These are phyloP conservation scores for Atethmia centrago DNA, from an alignment of 2,888 invertebrate species.

Conservation along the genomic window DNA sequence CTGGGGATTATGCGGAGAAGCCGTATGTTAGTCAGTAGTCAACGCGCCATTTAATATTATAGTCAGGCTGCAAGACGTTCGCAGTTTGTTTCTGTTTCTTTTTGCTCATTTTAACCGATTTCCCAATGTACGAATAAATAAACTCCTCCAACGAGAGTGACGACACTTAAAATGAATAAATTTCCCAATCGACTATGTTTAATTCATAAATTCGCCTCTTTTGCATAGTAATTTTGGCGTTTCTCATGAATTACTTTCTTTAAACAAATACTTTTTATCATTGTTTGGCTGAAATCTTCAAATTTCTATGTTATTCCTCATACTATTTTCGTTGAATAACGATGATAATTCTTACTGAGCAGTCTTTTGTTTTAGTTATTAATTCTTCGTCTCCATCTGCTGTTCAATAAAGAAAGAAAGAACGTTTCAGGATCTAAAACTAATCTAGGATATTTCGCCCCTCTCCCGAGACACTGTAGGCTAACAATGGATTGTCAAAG, in stretches of 20 bases:
- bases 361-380: background rate
- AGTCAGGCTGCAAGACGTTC: conserved; percentile 23
- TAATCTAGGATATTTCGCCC: too few species aligned
- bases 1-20: conserved; percentile 16
- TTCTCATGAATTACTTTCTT: conserved; percentile 42
- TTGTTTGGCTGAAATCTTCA: conserved; percentile 5
- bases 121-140: conserved; percentile 72
- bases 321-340: conserved; percentile 13
- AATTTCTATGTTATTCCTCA: background rate
- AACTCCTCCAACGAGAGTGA: conserved; percentile 61
- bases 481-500: too few species aligned
- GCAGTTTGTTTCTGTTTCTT: conserved; percentile 25
- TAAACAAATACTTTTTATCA: conserved; percentile 27
- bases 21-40: conserved; percentile 29
- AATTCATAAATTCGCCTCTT: conserved; percentile 70
- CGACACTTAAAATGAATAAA: conserved; percentile 71
- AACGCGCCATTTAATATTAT: conserved; percentile 29
- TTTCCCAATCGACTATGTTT: conserved; percentile 72
- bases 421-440: too few species aligned
- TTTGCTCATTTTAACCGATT: conserved; percentile 61
- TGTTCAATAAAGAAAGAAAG: background rate
- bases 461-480: too few species aligned
- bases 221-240: conserved; percentile 49
- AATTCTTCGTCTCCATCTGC: background rate
- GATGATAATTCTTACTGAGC: conserved; percentile 3